phyloP scores from a whole-genome alignment of 2,113 vertebrate species.

The Nothocercus nigrocapillus region DNA sequence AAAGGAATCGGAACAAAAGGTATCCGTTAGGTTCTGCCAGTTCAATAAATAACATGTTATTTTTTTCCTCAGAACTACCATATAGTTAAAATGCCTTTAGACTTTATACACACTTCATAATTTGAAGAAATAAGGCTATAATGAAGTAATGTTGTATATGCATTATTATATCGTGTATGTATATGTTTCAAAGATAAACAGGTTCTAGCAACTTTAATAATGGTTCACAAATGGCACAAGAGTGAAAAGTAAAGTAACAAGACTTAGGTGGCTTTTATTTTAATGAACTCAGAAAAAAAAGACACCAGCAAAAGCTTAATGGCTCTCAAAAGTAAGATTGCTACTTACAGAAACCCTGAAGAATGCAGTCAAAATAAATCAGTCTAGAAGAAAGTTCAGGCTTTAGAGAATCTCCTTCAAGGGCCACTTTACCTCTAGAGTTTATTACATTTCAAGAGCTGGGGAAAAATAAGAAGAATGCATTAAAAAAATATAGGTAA shows the following conservation, averaged over 20 bases:
- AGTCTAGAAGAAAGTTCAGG: not conserved
- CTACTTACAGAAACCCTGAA: not conserved
- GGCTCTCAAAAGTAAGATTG: not conserved
- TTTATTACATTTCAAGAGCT: not conserved
- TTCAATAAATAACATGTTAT: not conserved
- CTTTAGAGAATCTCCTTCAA: not conserved
- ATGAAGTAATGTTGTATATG: not conserved
- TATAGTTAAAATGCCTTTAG: not conserved
- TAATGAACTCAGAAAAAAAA: not conserved
- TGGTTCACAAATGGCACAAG: not conserved
- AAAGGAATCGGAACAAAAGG: not conserved
- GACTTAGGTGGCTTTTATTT: not conserved
- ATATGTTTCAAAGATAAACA: not conserved
- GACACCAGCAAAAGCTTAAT: not conserved
- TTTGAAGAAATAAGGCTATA: not conserved
- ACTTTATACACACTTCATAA: not conserved
- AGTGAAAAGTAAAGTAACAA: not conserved
- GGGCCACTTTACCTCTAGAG: not conserved
- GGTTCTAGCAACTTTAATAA: not conserved
- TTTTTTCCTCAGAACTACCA: not conserved
- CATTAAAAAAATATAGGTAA: not conserved
- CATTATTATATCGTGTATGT: not conserved
- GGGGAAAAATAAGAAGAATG: not conserved
- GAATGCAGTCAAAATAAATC: not conserved
- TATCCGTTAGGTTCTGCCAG: not conserved